Evolutionary conservation across 2,113 vertebrate species (phyloP).

Genomic region (Recurvirostra avosetta): DNA sequence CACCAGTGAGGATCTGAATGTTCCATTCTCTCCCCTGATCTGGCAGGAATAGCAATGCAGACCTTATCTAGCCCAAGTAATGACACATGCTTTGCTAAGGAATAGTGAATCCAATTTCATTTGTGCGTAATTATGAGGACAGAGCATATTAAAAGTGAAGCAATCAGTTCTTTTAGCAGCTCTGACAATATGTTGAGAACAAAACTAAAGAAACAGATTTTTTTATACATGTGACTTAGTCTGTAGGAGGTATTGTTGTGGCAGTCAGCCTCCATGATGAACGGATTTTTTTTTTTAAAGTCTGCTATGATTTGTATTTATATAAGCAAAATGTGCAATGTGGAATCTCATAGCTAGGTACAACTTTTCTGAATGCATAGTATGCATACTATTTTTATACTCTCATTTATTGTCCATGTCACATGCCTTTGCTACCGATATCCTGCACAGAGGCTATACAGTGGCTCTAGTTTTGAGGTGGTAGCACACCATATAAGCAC

Average conservation of each 20-base stretch:
- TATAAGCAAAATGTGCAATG: not conserved
- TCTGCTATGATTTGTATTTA: not conserved
- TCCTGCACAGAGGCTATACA: not conserved
- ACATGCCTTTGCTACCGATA: not conserved
- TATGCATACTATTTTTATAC: not conserved
- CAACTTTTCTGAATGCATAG: not conserved
- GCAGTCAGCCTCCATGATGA: not conserved
- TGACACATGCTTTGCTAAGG: not conserved
- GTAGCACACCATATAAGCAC: not conserved
- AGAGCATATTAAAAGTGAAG: not conserved
- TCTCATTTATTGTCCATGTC: not conserved
- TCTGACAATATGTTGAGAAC: not conserved
- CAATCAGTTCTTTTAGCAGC: not conserved
- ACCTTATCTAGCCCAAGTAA: not conserved
- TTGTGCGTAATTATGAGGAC: not conserved
- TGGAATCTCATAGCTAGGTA: fast-evolving
- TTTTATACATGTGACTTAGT: not conserved
- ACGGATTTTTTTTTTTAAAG: not conserved
- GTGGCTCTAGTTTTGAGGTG: not conserved
- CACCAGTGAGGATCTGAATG: not conserved
- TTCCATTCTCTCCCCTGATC: not conserved
- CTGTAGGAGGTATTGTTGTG: not conserved
- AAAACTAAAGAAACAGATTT: not conserved
- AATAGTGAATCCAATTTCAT: not conserved
- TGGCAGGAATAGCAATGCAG: not conserved